Evolutionary conservation across 2,797 vertebrate species (phyloP).

Genomic region (Ceryle rudis): DNA sequence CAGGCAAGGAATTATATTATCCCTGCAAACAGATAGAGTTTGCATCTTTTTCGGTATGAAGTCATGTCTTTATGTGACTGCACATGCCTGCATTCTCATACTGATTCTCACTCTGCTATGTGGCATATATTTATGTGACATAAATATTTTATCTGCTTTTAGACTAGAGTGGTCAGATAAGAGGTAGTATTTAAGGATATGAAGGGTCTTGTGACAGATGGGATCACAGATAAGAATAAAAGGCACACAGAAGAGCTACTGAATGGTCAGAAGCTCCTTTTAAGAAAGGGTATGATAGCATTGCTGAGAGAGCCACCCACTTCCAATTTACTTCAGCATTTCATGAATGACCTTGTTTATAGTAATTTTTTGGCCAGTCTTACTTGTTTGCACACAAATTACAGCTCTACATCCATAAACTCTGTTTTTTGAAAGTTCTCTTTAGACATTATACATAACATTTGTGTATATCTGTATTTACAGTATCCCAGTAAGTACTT

Average conservation of each 20-base stretch:
- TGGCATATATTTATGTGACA: neutral
- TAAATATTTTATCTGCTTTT: conserved; percentile 20
- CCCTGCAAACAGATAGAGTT: neutral
- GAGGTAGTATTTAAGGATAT: neutral
- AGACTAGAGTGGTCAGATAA: neutral
- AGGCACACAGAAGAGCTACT: conserved; percentile 1
- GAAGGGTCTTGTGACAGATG: conserved; percentile 5
- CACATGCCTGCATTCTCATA: neutral
- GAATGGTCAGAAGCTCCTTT: neutral
- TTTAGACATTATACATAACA: neutral
- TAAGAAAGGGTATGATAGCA: neutral
- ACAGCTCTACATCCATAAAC: neutral
- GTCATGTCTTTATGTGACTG: neutral
- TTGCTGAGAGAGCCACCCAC: neutral
- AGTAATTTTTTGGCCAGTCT: neutral
- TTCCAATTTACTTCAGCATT: neutral
- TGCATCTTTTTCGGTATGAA: neutral
- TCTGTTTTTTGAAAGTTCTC: neutral
- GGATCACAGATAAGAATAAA: conserved; percentile 8
- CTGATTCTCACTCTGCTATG: neutral
- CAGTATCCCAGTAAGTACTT: neutral
- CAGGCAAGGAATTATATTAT: neutral
- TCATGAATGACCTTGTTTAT: neutral
- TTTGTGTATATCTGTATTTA: neutral
- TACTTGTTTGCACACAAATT: neutral